Evolutionary conservation across 2,113 vertebrate species (phyloP), one percentile per base, ranked within the genome.

Genomic region (Pogonocichla stellata): DNA sequence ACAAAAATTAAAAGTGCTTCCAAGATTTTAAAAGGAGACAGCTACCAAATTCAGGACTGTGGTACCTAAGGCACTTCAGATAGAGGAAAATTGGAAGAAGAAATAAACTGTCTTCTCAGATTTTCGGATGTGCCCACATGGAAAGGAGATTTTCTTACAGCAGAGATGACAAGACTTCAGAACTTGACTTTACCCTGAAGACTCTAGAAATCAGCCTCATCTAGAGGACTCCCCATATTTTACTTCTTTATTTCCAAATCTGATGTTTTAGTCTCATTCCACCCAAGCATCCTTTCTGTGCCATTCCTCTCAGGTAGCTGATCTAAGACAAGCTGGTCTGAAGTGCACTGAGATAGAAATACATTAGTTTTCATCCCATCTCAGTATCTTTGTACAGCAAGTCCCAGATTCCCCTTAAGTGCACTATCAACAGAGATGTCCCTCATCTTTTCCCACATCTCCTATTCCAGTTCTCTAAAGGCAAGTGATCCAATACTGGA

Each of bases 231-330:
- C 8, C 15, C 3, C 4, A 1, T 2, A 22, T 23, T 60, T 23
- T 42, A 22, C 0, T 5, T 40, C 61, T 61, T 19, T 40, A 29
- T 67, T 22, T 10, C 12, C 17, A 80, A 36, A 48, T 14, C 8
- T 40, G n/a, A 10, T 34, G 6, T 45, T 73, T 74, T 23, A 70
- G 5, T 47, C 25, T 66, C 15, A 25, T 66, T 87, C 74, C 29
- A 6, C 50, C 29, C 34, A 70, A 10, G 5, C 3, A 1, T 9
- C 12, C n/a, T 61, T 84, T 62, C 42, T 54, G 34, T 42, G 29
- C 2, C 18, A 12, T 85, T 71, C 29, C 2, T 64, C 26, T 67
- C 0, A 0, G 12, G 9, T 31, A 34, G 22, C 8, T 79, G 48
- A 77, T 5, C 38, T 38, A 40, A 69, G 38, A 29, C 23, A 33